These are phyloP conservation scores for Dasypogon diadema DNA, from an alignment of 2,888 invertebrate species.

Conservation along the genomic window DNA sequence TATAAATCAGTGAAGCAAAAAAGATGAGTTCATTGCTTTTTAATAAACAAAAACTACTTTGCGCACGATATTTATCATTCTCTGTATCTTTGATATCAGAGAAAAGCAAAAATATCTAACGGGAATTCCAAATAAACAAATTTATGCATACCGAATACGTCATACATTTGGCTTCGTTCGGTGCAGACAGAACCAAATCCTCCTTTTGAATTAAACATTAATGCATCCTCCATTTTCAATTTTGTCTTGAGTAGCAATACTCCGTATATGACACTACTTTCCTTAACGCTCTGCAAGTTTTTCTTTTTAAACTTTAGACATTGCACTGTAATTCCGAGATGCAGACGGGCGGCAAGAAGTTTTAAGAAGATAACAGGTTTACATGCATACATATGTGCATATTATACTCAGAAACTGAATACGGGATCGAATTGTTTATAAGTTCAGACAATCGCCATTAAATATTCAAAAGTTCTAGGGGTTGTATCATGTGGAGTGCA, in stretches of 20 bases:
- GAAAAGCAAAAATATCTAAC: no score
- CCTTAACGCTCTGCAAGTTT: slow-evolving; percentile 1
- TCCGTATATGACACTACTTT: slow-evolving; percentile 35
- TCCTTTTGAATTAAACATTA: slow-evolving; percentile 46
- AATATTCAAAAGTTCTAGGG: slow-evolving; percentile 48
- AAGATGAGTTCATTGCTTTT: no score
- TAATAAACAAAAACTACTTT: no score
- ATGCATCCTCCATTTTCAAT: slow-evolving; percentile 36
- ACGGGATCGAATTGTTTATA: slow-evolving; percentile 48
- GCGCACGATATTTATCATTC: no score
- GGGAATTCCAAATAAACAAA: background rate
- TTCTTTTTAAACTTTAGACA: slow-evolving; percentile 33
- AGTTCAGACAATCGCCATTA: slow-evolving; percentile 46
- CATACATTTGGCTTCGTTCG: background rate
- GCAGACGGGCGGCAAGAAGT: slow-evolving; percentile 9
- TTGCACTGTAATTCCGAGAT: slow-evolving; percentile 29
- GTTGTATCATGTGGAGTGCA: slow-evolving; percentile 37
- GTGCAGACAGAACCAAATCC: slow-evolving; percentile 38
- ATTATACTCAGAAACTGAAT: slow-evolving; percentile 45
- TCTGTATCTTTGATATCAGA: no score
- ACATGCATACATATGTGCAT: slow-evolving; percentile 48
- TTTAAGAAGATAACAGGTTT: slow-evolving; percentile 10
- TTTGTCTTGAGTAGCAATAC: background rate
- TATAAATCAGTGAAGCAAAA: no score
- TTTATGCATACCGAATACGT: background rate